Evolutionary conservation across 2,113 vertebrate genomes (phyloP), one percentile per base, ranked within the genome.

Genomic region (Corythoichthys intestinalis): DNA sequence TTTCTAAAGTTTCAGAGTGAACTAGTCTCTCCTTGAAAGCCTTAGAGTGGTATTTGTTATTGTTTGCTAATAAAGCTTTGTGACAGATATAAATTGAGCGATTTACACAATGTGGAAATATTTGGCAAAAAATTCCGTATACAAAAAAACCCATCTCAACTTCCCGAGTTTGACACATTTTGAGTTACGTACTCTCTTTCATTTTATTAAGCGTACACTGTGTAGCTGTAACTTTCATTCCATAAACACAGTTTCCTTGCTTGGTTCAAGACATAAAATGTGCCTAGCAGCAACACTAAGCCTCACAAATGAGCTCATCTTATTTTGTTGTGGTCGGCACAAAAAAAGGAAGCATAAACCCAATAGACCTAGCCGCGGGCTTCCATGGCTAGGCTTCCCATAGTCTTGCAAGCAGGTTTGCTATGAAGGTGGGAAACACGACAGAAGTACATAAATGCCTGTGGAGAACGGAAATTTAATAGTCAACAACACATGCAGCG

Each of bases 301-400:
- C 34, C 56, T 58, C 56, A 58, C 34, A 37, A 58, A 58, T 58
- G 34, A 58, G 56, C 56, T 14, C 56, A 37, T 35, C 56, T 34
- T 58, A 58, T 58, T 58, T 58, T 58, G 34, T 37, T 58, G 56
- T 58, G 56, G 56, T 58, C 34, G 12, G 56, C 56, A 58, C 34
- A 58, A 58, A 58, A 14, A 56, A 56, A 13, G 11, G 34, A 37
- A 58, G 56, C 35, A 37, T 58, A 37, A 50, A 58, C 34, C 34
- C 56, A 37, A 58, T 58, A 37, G 34, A 14, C 53, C 8, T 3
- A 20, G 56, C 56, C 56, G 13, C 56, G 37, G 56, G 56, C 34
- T 12, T 56, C 20, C 34, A 58, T 10, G 11, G 35, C 34, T 13
- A 58, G 56, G 12, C 34, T 58, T 58, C 34, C 34, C 28, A 6